These are phyloP conservation scores for Pseudomyrmex sp. DNA, from an alignment of 1,140 invertebrate genomes.

Conservation along the genomic window DNA sequence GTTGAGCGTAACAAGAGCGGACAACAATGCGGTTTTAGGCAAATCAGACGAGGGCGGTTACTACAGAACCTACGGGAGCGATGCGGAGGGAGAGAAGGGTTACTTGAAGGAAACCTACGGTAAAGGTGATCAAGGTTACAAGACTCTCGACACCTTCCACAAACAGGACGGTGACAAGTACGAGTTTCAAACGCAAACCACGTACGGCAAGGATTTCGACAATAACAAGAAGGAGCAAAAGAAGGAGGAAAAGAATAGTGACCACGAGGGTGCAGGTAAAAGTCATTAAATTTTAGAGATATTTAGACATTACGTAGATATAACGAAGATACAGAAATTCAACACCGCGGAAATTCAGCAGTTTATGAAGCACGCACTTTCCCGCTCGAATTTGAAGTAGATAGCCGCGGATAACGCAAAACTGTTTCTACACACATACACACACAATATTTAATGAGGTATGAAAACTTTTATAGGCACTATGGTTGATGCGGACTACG, in stretches of 20 bases:
- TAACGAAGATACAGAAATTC: not conserved
- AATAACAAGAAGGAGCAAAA: constrained; percentile 81
- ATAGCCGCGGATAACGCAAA: not conserved
- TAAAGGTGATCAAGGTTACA: constrained; percentile 89
- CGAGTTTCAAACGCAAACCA: constrained; percentile 88
- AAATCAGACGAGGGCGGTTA: constrained; percentile 82
- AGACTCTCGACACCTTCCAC: constrained; percentile 89
- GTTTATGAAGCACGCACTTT: not conserved
- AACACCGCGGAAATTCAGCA: not conserved
- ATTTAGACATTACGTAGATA: not conserved
- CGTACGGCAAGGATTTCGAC: constrained; percentile 84
- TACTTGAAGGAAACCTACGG: constrained; percentile 88
- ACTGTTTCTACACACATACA: constrained; percentile 1
- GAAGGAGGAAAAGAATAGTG: constrained; percentile 70
- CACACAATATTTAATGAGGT: constrained; percentile 9
- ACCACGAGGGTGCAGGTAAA: constrained; percentile 83
- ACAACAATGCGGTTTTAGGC: constrained; percentile 77
- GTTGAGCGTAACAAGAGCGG: constrained; percentile 57
- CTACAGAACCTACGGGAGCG: constrained; percentile 82
- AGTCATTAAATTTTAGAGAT: constrained; percentile 19
- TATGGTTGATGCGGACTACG: constrained; percentile 76
- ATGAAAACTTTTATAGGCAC: constrained; percentile 73
- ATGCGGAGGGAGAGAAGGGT: constrained; percentile 88
- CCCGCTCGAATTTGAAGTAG: constrained; percentile 5
- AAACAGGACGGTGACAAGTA: constrained; percentile 90